Evolutionary conservation across 2,888 invertebrate genomes (phyloP).

Genomic region (Hydriomena furcata): DNA sequence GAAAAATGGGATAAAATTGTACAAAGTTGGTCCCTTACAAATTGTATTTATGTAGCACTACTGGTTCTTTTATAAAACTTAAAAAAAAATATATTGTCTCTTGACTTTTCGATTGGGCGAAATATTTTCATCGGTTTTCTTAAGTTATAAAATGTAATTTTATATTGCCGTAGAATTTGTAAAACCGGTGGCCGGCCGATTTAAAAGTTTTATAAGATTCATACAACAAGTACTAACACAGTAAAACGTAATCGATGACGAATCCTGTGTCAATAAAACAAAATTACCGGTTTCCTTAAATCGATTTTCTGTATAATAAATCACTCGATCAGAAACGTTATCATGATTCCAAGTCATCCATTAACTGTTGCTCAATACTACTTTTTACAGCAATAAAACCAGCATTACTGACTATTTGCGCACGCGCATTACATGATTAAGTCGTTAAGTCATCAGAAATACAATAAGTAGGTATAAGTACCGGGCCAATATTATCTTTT

Average conservation of each 20-base stretch:
- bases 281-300: conserved; percentile 1
- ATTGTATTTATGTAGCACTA: too few relatives aligned
- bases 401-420: conserved; percentile 45
- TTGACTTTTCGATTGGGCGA: too few relatives aligned
- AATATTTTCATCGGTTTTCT: too few relatives aligned
- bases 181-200: too few relatives aligned
- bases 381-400: conserved; percentile 51
- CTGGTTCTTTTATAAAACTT: too few relatives aligned
- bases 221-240: too few relatives aligned
- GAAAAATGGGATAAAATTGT: too few relatives aligned
- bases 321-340: conserved; percentile 5
- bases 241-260: background rate
- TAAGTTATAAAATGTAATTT: too few relatives aligned
- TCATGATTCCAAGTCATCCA: conserved; percentile 19
- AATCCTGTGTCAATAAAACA: background rate
- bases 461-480: conserved; percentile 25
- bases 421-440: conserved; percentile 53
- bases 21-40: too few relatives aligned
- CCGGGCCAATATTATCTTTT: conserved; percentile 47
- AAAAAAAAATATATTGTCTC: too few relatives aligned
- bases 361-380: conserved; percentile 42
- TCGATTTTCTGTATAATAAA: conserved; percentile 8
- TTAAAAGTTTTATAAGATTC: too few relatives aligned
- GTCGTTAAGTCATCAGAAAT: conserved; percentile 48
- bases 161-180: too few relatives aligned